Percentiles rank a stretch among this genome's conserved stretches.
phyloP scores from a whole-genome alignment of 1,140 invertebrate species.

The Pinna nobilis region DNA sequence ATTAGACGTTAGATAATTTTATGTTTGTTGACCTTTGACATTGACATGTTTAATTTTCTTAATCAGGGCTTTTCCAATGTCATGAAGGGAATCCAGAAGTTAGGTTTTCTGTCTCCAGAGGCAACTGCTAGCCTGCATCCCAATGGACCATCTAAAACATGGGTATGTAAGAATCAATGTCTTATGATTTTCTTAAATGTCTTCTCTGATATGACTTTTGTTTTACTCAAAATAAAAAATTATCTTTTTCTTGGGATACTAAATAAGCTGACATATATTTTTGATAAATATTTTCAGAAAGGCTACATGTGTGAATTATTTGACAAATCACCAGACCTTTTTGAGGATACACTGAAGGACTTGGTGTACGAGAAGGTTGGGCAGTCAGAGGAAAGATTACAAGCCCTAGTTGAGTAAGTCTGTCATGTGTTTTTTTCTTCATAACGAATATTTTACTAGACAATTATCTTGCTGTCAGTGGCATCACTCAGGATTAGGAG shows the following conservation, averaged over 20 bases:
- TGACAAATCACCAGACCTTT: slow-evolving; percentile 89
- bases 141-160: slow-evolving; percentile 96
- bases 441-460: too few species aligned
- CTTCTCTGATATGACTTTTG: too few species aligned
- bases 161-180: slow-evolving; percentile 80
- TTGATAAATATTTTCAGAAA: too few species aligned
- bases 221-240: too few species aligned
- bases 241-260: too few species aligned
- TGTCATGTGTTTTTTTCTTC: too few species aligned
- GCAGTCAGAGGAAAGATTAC: slow-evolving; percentile 79
- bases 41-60: slow-evolving; percentile 11
- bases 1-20: background rate
- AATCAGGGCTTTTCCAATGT: slow-evolving; percentile 89
- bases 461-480: too few species aligned
- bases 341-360: slow-evolving; percentile 93
- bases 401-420: slow-evolving; percentile 83
- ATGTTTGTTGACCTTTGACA: background rate
- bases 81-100: slow-evolving; percentile 87
- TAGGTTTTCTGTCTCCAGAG: slow-evolving; percentile 92
- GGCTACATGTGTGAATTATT: slow-evolving; percentile 90
- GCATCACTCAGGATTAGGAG: too few species aligned
- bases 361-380: slow-evolving; percentile 86
- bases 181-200: too few species aligned
- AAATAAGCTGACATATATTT: too few species aligned
- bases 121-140: slow-evolving; percentile 92